phyloP scores from a whole-genome alignment of 1,140 invertebrate species.

The Drosophila sp. region DNA sequence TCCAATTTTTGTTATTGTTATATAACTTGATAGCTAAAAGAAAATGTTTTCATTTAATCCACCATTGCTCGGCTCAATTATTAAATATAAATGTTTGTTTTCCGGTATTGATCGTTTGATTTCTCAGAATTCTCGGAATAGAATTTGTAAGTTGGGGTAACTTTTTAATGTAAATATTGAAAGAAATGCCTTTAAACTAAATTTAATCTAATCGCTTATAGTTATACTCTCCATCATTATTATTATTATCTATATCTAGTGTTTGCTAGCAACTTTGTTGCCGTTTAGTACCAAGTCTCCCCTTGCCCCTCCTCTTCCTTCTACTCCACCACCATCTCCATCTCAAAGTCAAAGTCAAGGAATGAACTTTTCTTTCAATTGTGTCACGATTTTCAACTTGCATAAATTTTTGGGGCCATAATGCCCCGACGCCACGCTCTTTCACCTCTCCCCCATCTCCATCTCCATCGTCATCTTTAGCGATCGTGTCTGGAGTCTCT shows the following conservation, averaged over 20 bases:
- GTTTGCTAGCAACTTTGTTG: conserved; percentile 1
- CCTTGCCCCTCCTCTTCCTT: not conserved
- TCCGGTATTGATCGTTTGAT: too few species aligned
- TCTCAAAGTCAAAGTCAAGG: conserved; percentile 35
- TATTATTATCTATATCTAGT: conserved; percentile 4
- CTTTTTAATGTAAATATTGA: too few species aligned
- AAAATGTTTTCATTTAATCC: too few species aligned
- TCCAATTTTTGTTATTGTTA: too few species aligned
- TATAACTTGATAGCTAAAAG: too few species aligned
- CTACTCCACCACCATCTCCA: not conserved
- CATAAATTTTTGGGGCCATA: conserved; percentile 47
- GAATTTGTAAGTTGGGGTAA: too few species aligned
- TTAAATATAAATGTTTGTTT: too few species aligned
- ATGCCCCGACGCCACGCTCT: conserved; percentile 1
- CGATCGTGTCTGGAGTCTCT: conserved; percentile 7
- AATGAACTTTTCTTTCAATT: conserved; percentile 60
- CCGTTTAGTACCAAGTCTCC: not conserved
- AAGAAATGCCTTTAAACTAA: too few species aligned
- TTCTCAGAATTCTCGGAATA: too few species aligned
- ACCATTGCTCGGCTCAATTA: too few species aligned
- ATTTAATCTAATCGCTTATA: not conserved
- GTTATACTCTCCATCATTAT: not conserved
- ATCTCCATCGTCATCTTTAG: conserved; percentile 1
- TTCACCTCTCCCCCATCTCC: conserved; percentile 15
- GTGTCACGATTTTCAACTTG: conserved; percentile 66